Evolutionary conservation across 2,113 vertebrate species (phyloP), one percentile per base, ranked within the genome.

Genomic region (Tupaia tana): DNA sequence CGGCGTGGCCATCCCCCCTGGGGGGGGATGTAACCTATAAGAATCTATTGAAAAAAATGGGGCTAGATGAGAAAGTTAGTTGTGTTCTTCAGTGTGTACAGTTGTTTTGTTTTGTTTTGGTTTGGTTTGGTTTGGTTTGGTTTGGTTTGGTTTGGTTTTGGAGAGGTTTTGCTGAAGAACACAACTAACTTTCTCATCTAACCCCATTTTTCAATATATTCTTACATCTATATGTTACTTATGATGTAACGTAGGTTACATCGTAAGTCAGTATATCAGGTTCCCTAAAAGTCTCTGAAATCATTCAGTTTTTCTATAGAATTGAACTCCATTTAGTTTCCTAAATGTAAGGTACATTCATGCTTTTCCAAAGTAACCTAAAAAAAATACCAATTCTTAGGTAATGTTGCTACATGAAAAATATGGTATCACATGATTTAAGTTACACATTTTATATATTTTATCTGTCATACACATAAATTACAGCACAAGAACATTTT

Each of bases 131-230:
- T 43, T 43, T 43, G 43, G 3, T 43, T 43, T 3, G 5, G 3
- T 43, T 43, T 43, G n/a, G 43, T 43, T 43, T 43, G 43, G 3
- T 43, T 43, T 3, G 5, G 3, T 43, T 43, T 43, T 43, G 43
- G 43, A 43, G 43, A 43, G 5, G 43, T 43, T 43, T 43, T 43
- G 43, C 43, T 75, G 69, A 70, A 86, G 63, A 93, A 63, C 19
- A 63, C 29, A 70, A 82, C 6, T n/a, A 67, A 86, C 81, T 64
- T 96, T 77, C 63, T 91, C 83, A 82, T 22, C 14, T 19, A 90
- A 82, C 4, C 24, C 3, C n/a, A 58, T 52, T 94, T 69, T 90
- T 54, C 43, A 58, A 63, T 0, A 31, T 2, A 52, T 58, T 91
- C 43, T 75, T 82, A 43, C 43, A 43, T 43, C 43, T 43, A 43